phyloP scores from a whole-genome alignment of 2,797 vertebrate species.

The Xiphophorus birchmanni region DNA sequence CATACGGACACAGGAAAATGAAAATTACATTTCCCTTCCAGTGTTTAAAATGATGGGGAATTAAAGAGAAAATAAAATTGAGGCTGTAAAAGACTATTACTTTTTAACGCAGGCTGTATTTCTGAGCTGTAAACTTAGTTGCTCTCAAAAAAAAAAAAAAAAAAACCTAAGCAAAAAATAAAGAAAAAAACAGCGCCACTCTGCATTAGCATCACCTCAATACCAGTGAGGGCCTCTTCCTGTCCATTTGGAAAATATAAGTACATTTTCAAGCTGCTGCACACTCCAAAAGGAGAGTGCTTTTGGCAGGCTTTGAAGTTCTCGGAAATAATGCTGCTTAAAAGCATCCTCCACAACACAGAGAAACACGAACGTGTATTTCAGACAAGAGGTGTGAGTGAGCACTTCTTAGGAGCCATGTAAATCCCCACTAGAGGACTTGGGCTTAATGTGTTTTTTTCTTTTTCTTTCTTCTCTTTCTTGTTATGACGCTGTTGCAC shows the following conservation, averaged over 20 bases:
- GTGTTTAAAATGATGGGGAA: conserved; percentile 53
- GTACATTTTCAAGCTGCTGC: conserved; percentile 79
- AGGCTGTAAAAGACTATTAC: conserved; percentile 60
- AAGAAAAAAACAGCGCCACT: conserved; percentile 50
- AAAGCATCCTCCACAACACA: conserved; percentile 78
- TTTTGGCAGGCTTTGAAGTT: conserved; percentile 84
- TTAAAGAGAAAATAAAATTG: conserved; percentile 54
- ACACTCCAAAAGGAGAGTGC: conserved; percentile 77
- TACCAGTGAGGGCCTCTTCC: conserved; percentile 75
- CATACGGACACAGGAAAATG: conserved; percentile 51
- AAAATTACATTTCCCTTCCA: conserved; percentile 45
- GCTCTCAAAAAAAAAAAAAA: conserved; percentile 5
- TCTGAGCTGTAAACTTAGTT: conserved; percentile 56
- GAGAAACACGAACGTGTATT: conserved; percentile 72
- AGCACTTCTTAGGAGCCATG: conserved; percentile 64
- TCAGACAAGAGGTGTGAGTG: conserved; percentile 66
- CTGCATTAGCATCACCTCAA: conserved; percentile 79
- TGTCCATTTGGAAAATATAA: conserved; percentile 84
- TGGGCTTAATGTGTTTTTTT: conserved; percentile 55
- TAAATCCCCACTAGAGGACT: conserved; percentile 58
- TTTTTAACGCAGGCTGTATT: conserved; percentile 53
- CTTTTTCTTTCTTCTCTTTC: conserved; percentile 6
- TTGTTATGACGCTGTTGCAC: conserved; percentile 26
- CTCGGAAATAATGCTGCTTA: conserved; percentile 81
- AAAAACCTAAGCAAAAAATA: not conserved